phyloP scores from a whole-genome alignment of 2,888 invertebrate genomes.

The Microchrysa polita region DNA sequence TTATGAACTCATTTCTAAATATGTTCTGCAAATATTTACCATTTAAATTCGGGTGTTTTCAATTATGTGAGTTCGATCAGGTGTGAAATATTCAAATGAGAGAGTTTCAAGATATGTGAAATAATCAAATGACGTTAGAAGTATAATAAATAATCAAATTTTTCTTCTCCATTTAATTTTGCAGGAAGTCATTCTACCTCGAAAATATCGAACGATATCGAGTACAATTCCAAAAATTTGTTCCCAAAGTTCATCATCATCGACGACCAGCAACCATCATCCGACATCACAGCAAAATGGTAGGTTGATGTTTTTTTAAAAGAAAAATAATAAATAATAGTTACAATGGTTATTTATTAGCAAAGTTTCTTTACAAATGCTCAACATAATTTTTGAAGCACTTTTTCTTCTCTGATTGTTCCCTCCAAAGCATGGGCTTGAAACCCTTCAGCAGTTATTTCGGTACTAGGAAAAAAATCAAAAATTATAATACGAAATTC shows the following conservation, averaged over 20 bases:
- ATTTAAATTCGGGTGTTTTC: too few relatives aligned
- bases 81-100: neutral
- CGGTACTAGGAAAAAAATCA: too few relatives aligned
- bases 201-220: slow-evolving; percentile 81
- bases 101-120: neutral
- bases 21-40: too few relatives aligned
- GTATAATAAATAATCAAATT: neutral
- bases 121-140: neutral
- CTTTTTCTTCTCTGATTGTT: too few relatives aligned
- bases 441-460: too few relatives aligned
- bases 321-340: too few relatives aligned
- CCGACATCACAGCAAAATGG: slow-evolving; percentile 57
- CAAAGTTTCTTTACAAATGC: too few relatives aligned
- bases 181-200: slow-evolving; percentile 82
- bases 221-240: slow-evolving; percentile 64
- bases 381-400: too few relatives aligned
- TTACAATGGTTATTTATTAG: too few relatives aligned
- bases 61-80: neutral
- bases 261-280: slow-evolving; percentile 21
- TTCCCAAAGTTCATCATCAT: slow-evolving; percentile 50
- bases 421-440: too few relatives aligned
- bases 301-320: slow-evolving; percentile 48
- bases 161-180: slow-evolving; percentile 51
- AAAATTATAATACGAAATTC: too few relatives aligned
- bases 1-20: too few relatives aligned